Base-by-base conservation (phyloP, 2,888 invertebrate genomes). In the Mantis religiosa region DNA sequence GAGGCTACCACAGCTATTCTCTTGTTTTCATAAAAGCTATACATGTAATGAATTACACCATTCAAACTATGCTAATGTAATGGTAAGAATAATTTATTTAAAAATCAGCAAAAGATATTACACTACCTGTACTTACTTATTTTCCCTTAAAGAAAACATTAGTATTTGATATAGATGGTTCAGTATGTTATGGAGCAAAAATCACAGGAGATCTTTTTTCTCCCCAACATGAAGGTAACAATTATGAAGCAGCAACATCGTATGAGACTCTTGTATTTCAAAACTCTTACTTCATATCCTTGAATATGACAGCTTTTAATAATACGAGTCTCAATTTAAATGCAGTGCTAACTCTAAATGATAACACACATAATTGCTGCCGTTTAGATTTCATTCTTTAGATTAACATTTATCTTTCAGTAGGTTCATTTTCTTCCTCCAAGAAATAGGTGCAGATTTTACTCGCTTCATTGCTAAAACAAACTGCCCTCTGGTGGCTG, bases 401-500 rank as follows among this genome's bases (percentile, higher is more conserved):
- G 27, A 12, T 41, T 14, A 85, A 85, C 54, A 85, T 15, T 27
- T 47, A 85, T 85, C 85, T 54, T 27, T 47, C 12, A 47, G n/a
- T 28, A 47, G 27, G 34, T 28, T 85, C 54, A 15, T 85, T 47
- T n/a, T n/a, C n/a, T 28, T 14, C 15, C 30, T 82, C 87, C 30
- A 28, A 87, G 82, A 82, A 34, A 87, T 25, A 81, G 82, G 41
- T 34, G 86, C 71, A 28, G 28, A 84, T 28, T 83, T n/a, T 54
- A 81, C 30, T 25, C 47, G 84, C 81, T 82, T 83, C 71, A 83
- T 87, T 88, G 96, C 96, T 98, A 98, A 96, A 98, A 99, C 94
- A 97, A 97, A 94, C 98, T 97, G 93, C 98, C 98, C 94, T 99
- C 99, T 91, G 99, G 98, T 92, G 99, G 99, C 95, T 99, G 99